Percentiles rank a stretch among this genome's conserved stretches.
Conservation (phyloP, 35 echinoderm and acorn worm species). For the Diadema setosum region DNA sequence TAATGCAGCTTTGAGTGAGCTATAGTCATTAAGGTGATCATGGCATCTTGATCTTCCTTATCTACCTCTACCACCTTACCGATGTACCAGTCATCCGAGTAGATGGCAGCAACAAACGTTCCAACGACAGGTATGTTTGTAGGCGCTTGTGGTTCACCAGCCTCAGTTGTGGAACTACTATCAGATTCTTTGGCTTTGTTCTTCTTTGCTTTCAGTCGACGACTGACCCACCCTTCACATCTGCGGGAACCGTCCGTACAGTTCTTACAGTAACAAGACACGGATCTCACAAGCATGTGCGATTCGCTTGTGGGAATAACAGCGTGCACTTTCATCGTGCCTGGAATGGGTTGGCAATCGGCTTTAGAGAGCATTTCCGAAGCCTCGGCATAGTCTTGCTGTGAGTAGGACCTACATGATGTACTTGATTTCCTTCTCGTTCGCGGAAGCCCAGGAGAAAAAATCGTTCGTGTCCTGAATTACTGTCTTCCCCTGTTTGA, state of each 20-base stretch:
- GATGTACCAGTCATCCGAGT: conserved; percentile 18
- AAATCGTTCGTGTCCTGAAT: conserved; percentile 36
- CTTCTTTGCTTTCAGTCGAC: neutral
- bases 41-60: conserved; percentile 28
- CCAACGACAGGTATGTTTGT: neutral
- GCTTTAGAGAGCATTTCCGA: neutral
- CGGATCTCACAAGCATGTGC: neutral
- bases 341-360: neutral
- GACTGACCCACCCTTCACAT: neutral
- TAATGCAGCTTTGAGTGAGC: too few relatives aligned
- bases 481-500: conserved; percentile 5
- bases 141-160: neutral
- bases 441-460: conserved; percentile 25
- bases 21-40: conserved; percentile 44
- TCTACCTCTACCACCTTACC: conserved; percentile 10
- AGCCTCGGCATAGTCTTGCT: neutral
- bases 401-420: neutral
- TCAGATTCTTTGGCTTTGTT: neutral
- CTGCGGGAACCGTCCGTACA: neutral
- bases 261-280: neutral
- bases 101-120: neutral
- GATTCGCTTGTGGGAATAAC: neutral
- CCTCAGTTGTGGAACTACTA: neutral
- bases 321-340: neutral
- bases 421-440: conserved; percentile 21